Base-by-base conservation (phyloP, 2,888 invertebrate species). In the Eupithecia vulgata region DNA sequence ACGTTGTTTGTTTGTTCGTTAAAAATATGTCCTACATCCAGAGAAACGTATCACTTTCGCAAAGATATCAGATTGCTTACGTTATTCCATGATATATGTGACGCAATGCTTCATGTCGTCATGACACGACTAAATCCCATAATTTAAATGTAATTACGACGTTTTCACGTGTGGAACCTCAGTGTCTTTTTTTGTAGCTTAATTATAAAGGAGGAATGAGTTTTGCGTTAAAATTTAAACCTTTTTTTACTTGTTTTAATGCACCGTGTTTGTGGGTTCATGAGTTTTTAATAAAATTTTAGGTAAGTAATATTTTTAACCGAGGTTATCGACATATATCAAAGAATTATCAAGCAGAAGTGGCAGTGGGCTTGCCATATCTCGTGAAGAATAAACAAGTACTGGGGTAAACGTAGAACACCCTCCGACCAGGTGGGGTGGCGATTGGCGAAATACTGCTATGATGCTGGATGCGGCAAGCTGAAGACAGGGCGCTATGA, bases 101-200 rank as follows among this genome's bases (percentile, higher is more conserved):
- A 61, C 71, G 25, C 68, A 68, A 68, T 75, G 62, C 65, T 35
- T 75, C 67, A 68, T 35, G 15, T 37, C 30, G 62, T 21, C 67
- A 52, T 71, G 70, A 74, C 77, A 76, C 74, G 76, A 74, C 74
- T 52, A 70, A 75, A 75, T 77, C 76, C 75, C 76, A 77, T 77
- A 77, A 78, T 76, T 78, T 74, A 68, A 42, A 65, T 75, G 73
- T 76, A 73, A 79, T 78, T 78, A 70, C 71, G 70, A 67, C 68
- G 68, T 67, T 45, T n/a, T 76, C 66, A 77, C 78, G 78, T 73
- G 70, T 73, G 71, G 30, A 75, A 73, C 61, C 62, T 45, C 73
- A 71, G 59, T 70, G 70, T 72, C 73, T 72, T 66, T 48, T 65
- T 52, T 69, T 34, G 35, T 34, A 30, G 30, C 62, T 42, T 69